These are phyloP conservation scores for Oikopleura dioica DNA, from an alignment of 23 tunicate genomes.

Conservation along the genomic window DNA sequence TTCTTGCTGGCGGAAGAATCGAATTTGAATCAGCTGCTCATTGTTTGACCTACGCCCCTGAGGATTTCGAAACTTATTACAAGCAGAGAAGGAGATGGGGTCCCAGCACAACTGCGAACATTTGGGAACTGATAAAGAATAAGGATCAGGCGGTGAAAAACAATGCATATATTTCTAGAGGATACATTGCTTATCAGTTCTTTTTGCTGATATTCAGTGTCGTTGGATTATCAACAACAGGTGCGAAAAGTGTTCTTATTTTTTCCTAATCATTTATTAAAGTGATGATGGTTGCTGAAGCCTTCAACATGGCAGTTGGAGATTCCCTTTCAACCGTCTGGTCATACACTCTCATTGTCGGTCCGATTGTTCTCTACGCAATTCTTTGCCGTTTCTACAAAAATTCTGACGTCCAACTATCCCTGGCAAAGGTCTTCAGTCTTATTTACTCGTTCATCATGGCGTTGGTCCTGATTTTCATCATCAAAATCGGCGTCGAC, in stretches of 20 bases:
- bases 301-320: neutral
- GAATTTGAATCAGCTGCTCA: constrained; percentile 88
- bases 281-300: neutral
- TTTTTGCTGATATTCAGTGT: neutral
- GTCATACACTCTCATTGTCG: neutral
- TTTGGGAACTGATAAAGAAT: constrained; percentile 56
- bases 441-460: neutral
- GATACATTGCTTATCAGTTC: constrained; percentile 62
- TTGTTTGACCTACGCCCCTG: constrained; percentile 90
- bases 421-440: neutral
- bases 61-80: constrained; percentile 76
- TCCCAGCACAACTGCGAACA: constrained; percentile 90
- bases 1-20: constrained; percentile 86
- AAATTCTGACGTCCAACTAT: neutral
- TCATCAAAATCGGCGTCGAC: neutral
- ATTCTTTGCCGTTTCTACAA: neutral
- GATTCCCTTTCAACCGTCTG: neutral
- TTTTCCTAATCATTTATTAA: too few species aligned
- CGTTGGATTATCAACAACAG: neutral
- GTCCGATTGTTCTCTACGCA: neutral
- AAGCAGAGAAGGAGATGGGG: constrained; percentile 94
- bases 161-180: constrained; percentile 73
- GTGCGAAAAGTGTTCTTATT: too few species aligned
- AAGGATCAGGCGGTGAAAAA: constrained; percentile 45
- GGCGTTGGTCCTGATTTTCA: neutral